Evolutionary conservation across 2,797 vertebrate species (phyloP), one percentile per base, ranked within the genome.

Genomic region (Lacerta bilineata): DNA sequence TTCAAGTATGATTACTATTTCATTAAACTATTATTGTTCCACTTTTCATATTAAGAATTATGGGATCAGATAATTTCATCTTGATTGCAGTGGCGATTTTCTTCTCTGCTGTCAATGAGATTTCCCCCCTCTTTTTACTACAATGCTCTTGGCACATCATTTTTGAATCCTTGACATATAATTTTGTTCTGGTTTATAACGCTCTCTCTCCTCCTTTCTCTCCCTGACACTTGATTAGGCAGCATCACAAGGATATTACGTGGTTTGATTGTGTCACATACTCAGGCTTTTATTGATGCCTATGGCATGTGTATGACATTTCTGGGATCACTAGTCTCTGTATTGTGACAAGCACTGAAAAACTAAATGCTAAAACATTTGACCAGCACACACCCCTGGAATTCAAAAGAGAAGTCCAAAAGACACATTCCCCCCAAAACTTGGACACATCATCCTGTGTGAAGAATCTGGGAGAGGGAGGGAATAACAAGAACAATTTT

Each of bases 21-120:
- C 50, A 88, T 88, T 88, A 84, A 88, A 74, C 27, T 74, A 88
- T 89, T 85, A 89, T 89, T 89, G 55, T 85, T 89, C 88, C 68
- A 66, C 77, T 85, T 89, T 88, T 66, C 41, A 64, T 80, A 89
- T 89, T 89, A 85, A 74, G 39, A 87, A 74, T 81, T 81, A 87
- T 74, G 77, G 68, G 68, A 80, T 87, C 78, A 64, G 55, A 85
- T 66, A 18, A 17, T 89, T 89, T 85, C 41, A 39, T 36, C 83
- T 85, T 85, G 88, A 89, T 89, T 89, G 68, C 69, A 66, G 17
- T 46, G 29, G 50, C 39, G 68, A 88, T 80, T 80, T 84, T 72
- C 75, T 72, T 84, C 29, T 41, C 86, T 11, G 27, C 64, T 61
- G 29, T 72, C 33, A 79, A 59, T 43, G 74, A 36, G 43, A 23